phyloP scores from a whole-genome alignment of 92 coral and sea anemone species.

The Pocillopora meandrina region DNA sequence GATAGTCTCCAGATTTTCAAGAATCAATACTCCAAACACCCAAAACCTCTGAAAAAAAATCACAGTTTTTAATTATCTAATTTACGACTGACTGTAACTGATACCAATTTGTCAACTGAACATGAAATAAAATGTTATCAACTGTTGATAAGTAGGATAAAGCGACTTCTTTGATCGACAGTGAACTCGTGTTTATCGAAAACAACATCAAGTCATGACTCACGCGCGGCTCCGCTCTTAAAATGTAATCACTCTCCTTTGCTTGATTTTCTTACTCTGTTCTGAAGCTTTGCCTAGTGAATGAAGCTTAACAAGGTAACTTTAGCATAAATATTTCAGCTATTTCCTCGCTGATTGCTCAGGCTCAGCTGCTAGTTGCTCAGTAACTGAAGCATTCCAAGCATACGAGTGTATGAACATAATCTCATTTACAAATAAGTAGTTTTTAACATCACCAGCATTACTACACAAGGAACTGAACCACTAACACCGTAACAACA shows the following conservation, averaged over 20 bases:
- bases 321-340: neutral
- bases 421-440: too few relatives aligned
- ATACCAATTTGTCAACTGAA: neutral
- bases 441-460: too few relatives aligned
- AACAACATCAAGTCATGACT: constrained; percentile 53
- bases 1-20: neutral
- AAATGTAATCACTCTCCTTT: neutral
- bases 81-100: constrained; percentile 14
- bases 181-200: constrained; percentile 8
- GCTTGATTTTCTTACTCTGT: neutral
- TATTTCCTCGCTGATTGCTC: neutral
- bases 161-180: constrained; percentile 71
- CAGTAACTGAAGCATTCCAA: neutral
- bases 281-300: neutral
- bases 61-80: neutral
- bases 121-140: constrained; percentile 1
- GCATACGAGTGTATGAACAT: too few relatives aligned
- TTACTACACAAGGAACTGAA: too few relatives aligned
- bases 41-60: neutral
- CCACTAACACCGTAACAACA: too few relatives aligned
- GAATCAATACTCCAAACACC: neutral
- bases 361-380: neutral
- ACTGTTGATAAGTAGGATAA: constrained; percentile 86
- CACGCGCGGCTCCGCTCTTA: constrained; percentile 34
- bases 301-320: neutral